Evolutionary conservation across 2,797 vertebrate species (phyloP).

Genomic region (Megalops cyprinoides): DNA sequence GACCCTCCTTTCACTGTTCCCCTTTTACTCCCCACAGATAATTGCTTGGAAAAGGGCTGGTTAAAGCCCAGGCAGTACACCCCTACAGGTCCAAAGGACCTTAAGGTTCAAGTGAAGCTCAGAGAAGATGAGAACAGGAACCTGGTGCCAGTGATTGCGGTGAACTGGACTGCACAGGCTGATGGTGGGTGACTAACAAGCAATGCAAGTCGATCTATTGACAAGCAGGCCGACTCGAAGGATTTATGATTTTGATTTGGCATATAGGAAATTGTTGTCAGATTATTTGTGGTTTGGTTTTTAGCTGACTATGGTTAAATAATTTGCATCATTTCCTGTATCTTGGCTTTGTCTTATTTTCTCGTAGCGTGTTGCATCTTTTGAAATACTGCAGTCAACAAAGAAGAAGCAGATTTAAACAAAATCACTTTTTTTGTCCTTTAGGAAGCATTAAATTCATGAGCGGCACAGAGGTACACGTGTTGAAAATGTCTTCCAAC

Average conservation of each 20-base stretch:
- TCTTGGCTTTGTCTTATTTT: not conserved
- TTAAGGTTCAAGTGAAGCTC: not conserved
- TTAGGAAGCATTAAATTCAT: slow-evolving; percentile 31
- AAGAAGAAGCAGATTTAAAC: not conserved
- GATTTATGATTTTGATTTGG: too few relatives aligned
- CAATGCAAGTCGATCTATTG: slow-evolving; percentile 58
- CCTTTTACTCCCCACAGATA: slow-evolving; percentile 18
- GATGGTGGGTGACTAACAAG: slow-evolving; percentile 5
- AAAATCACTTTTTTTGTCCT: not conserved
- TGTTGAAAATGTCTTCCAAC: slow-evolving; percentile 30
- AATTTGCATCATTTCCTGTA: not conserved
- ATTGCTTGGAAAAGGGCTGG: slow-evolving; percentile 31
- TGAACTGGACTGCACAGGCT: slow-evolving; percentile 21
- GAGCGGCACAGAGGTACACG: slow-evolving; percentile 27
- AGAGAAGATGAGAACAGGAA: not conserved
- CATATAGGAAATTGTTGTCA: slow-evolving; percentile 6
- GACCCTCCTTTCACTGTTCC: not conserved
- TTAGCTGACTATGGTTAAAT: not conserved
- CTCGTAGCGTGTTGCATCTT: not conserved
- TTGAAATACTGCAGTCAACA: too few relatives aligned
- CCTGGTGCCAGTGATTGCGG: slow-evolving; percentile 19
- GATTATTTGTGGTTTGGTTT: not conserved
- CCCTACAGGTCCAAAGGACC: slow-evolving; percentile 1
- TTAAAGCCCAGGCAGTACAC: slow-evolving; percentile 2
- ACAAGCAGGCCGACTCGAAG: too few relatives aligned